Base-by-base conservation (phyloP, 64 coral and sea anemone genomes). In the Cladopsammia gracilis region DNA sequence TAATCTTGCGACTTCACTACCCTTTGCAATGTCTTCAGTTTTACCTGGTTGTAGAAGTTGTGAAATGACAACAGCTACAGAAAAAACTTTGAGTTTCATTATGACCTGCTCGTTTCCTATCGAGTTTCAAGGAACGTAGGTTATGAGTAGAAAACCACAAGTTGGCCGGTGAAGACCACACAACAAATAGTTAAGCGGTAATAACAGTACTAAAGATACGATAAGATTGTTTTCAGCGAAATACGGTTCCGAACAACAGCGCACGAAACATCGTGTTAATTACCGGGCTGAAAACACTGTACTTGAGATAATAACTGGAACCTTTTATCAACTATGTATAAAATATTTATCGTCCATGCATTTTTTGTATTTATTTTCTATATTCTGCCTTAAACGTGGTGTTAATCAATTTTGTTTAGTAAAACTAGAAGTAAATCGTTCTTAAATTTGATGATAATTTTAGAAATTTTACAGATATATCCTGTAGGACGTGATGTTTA, bases 11-110 rank as follows among this genome's bases (percentile, higher is more conserved):
- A 7, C 12, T 56, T 56, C 3, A 10, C 7, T 6, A 10, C 12
- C 11, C 43, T 14, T 72, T 70, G n/a, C 2, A 25, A n/a, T 6
- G 1, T 12, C 7, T 10, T 54, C 50, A 19, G 14, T 54, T 10
- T 84, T 84, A 84, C 80, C 80, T 84, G 80, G 47, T 50, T 68
- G 61, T 67, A 67, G 42, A 25, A 84, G 46, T 50, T 44, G 16
- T 50, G 47, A 50, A 18, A 48, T 43, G 10, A 84, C 5, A 48
- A 84, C 10, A 51, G 44, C 60, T 49, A 11, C 5, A 15, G 23
- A 48, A 10, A 84, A 20, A 19, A 13, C 10, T 49, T 49, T 68
- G 20, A 64, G 16, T 68, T 67, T 7, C 60, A 67, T 83, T 57
- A 47, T 75, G 4, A 43, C 47, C 34, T 1, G 7, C 2, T 62